Evolutionary conservation across 2,888 invertebrate species (phyloP).

Genomic region (Pseudanteris insignis): DNA sequence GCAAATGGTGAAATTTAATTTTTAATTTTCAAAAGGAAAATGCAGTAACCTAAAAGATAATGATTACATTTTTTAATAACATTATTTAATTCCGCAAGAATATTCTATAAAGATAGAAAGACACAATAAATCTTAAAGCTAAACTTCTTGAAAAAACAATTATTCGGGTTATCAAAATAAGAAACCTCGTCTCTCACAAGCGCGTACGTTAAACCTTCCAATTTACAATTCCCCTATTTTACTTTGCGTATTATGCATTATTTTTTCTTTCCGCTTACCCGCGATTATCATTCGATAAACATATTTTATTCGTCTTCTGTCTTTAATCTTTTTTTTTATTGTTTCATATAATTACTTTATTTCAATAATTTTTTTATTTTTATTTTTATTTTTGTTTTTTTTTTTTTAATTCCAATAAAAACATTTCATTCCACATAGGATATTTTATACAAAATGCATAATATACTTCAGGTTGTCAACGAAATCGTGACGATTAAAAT

Average conservation of each 20-base stretch:
- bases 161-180: conserved; percentile 17
- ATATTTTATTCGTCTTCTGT: neutral
- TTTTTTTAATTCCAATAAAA: conserved; percentile 28
- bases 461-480: conserved; percentile 35
- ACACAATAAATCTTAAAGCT: conserved; percentile 31
- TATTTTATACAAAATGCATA: conserved; percentile 40
- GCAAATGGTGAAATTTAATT: no score
- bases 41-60: no score
- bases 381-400: no score
- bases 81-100: conserved; percentile 34
- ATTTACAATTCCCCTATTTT: conserved; percentile 9
- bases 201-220: conserved; percentile 1
- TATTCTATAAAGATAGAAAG: conserved; percentile 38
- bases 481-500: conserved; percentile 21
- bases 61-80: conserved; percentile 19
- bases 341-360: conserved; percentile 11
- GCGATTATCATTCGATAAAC: conserved; percentile 3
- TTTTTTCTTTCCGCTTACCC: neutral
- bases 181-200: conserved; percentile 12
- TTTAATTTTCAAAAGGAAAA: no score
- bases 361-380: no score
- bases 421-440: conserved; percentile 25
- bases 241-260: neutral
- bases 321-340: conserved; percentile 1
- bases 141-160: conserved; percentile 15